Conservation (phyloP, 2,797 vertebrate species). For the Rhinogobio ventralis region DNA sequence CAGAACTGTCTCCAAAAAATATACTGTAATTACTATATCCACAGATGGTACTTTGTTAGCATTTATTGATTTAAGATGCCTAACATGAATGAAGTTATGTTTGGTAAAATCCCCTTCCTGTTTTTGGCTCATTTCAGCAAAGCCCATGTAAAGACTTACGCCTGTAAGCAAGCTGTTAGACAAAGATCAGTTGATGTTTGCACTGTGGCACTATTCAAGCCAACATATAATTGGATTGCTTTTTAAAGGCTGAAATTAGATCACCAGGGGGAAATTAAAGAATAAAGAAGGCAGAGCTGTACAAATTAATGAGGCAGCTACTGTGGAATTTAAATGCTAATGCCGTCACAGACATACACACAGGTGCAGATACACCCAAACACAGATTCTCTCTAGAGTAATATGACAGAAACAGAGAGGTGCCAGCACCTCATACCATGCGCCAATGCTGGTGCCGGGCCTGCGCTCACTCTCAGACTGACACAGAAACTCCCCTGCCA, state of each 20-base stretch:
- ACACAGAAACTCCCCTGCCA: constrained; percentile 68
- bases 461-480: constrained; percentile 60
- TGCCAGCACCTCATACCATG: constrained; percentile 35
- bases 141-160: background rate
- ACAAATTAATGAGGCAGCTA: constrained; percentile 39
- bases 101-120: background rate
- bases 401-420: constrained; percentile 50
- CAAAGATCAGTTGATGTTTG: constrained; percentile 22
- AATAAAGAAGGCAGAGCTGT: constrained; percentile 33
- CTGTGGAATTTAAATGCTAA: constrained; percentile 34
- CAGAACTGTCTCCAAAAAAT: too few relatives aligned
- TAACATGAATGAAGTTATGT: background rate
- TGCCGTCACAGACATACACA: constrained; percentile 33
- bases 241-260: constrained; percentile 43
- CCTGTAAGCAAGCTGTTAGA: constrained; percentile 18
- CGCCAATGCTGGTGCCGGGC: constrained; percentile 52
- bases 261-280: constrained; percentile 38
- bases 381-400: constrained; percentile 31
- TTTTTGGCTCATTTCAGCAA: constrained; percentile 10
- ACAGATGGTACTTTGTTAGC: background rate
- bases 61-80: background rate
- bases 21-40: background rate
- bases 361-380: constrained; percentile 25
- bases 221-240: constrained; percentile 35
- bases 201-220: constrained; percentile 7